Evolutionary conservation across 2,888 invertebrate species (phyloP).

Genomic region (Creontiades dilutus): DNA sequence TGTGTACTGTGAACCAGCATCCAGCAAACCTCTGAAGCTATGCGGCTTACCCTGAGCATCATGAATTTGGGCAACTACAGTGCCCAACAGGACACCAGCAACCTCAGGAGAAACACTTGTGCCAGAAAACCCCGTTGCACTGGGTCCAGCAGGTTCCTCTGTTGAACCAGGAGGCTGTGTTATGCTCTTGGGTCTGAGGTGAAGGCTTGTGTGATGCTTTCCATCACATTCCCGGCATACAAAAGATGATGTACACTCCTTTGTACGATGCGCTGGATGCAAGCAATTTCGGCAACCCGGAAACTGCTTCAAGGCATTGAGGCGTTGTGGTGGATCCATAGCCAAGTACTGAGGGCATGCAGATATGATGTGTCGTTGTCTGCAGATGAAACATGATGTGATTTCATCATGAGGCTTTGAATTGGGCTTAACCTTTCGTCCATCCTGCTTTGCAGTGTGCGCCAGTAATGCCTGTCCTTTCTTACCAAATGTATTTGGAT

Average conservation of each 20-base stretch:
- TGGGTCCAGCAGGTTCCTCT: background rate
- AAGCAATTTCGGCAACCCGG: background rate
- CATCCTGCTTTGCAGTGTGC: too few relatives aligned
- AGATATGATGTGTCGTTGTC: background rate
- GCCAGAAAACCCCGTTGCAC: background rate
- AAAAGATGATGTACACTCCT: background rate
- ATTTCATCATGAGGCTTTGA: background rate
- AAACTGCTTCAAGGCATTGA: background rate
- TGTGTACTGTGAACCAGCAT: background rate
- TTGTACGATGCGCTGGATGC: background rate
- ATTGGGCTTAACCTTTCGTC: too few relatives aligned
- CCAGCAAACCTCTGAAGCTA: background rate
- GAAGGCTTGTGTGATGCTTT: background rate
- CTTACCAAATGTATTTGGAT: too few relatives aligned
- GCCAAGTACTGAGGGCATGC: background rate
- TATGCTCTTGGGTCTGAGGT: background rate
- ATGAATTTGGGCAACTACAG: background rate
- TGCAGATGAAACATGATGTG: conserved; percentile 12
- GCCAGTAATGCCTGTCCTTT: too few relatives aligned
- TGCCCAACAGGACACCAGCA: background rate
- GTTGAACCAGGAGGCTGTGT: background rate
- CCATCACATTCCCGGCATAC: background rate
- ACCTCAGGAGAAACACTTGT: background rate
- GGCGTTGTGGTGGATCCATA: background rate
- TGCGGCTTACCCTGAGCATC: background rate